Evolutionary conservation across 2,113 vertebrate genomes (phyloP).

Genomic region (Myotis davidii): DNA sequence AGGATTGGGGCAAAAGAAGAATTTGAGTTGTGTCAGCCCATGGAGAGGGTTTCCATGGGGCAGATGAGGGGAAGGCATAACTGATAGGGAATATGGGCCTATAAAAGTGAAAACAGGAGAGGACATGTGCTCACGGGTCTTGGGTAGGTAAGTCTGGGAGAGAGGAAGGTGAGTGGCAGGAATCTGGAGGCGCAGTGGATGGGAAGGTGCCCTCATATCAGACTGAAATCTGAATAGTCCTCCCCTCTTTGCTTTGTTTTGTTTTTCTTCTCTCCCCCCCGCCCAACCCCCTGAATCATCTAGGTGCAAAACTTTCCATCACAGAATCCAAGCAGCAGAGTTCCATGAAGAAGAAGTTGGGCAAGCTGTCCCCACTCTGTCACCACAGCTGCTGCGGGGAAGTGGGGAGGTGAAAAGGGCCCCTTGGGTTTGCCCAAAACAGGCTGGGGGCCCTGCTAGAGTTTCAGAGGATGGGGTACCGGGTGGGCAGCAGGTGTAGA

Average conservation of each 20-base stretch:
- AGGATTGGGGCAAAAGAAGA: neutral
- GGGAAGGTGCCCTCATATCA: neutral
- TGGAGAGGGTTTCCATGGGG: neutral
- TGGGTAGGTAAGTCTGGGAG: no score
- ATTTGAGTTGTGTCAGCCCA: neutral
- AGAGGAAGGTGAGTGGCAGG: neutral
- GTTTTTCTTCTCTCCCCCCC: neutral
- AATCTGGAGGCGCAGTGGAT: neutral
- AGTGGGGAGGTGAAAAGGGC: neutral
- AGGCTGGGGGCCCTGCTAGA: neutral
- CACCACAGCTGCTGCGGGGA: neutral
- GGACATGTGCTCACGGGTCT: neutral
- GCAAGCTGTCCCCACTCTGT: accelerated
- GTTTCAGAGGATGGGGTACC: neutral
- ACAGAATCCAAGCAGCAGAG: neutral
- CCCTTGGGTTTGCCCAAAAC: neutral
- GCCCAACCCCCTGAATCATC: neutral
- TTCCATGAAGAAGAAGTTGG: neutral
- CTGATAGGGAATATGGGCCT: neutral
- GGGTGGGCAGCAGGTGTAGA: neutral
- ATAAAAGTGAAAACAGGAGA: neutral
- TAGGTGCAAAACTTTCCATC: neutral
- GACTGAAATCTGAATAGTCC: neutral
- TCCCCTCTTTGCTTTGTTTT: neutral
- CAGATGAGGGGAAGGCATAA: neutral